phyloP scores from a whole-genome alignment of 2,888 invertebrate genomes.

The Linyphia triangularis region DNA sequence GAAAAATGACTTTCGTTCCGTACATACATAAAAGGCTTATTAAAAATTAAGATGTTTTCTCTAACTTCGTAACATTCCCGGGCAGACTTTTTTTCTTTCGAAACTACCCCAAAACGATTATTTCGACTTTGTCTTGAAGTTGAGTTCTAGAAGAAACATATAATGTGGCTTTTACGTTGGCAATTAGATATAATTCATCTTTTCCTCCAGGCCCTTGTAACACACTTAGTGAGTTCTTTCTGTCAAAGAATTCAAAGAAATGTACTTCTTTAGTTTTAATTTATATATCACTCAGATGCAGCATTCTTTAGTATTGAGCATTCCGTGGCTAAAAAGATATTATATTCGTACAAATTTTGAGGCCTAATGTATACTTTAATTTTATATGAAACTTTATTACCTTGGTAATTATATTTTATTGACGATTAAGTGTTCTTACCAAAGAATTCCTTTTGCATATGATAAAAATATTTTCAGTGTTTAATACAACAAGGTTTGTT shows the following conservation, averaged over 20 bases:
- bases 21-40: slow-evolving; percentile 33
- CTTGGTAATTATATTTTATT: too few species aligned
- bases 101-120: background rate
- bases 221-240: background rate
- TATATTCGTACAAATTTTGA: too few species aligned
- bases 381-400: too few species aligned
- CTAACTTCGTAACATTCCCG: slow-evolving; percentile 7
- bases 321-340: too few species aligned
- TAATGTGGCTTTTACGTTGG: background rate
- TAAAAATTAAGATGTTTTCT: slow-evolving; percentile 42
- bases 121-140: background rate
- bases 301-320: background rate
- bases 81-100: background rate
- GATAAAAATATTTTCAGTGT: too few species aligned
- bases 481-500: too few species aligned
- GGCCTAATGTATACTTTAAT: too few species aligned
- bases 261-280: too few species aligned
- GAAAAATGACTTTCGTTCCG: slow-evolving; percentile 18
- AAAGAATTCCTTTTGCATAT: too few species aligned
- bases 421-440: too few species aligned
- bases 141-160: background rate
- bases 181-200: slow-evolving; percentile 38
- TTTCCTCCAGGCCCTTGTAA: background rate
- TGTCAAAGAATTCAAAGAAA: background rate
- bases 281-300: background rate